phyloP scores from a whole-genome alignment of 2,797 vertebrate genomes.

The Poliocrania exsul region DNA sequence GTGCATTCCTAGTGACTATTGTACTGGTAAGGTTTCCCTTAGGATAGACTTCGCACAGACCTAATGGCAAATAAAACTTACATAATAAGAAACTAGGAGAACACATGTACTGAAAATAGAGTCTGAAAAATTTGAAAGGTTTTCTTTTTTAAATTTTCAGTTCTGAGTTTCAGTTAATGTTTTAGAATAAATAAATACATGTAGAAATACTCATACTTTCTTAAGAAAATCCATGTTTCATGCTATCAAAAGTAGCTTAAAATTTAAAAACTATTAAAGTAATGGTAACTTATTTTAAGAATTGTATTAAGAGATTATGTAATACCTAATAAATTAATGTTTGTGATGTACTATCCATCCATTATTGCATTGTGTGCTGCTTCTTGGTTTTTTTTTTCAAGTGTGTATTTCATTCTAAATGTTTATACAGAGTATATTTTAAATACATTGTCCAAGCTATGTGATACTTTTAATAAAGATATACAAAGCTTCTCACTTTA shows the following conservation, averaged over 20 bases:
- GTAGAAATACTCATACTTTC: neutral
- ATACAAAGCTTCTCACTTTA: neutral
- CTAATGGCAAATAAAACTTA: neutral
- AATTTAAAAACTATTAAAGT: neutral
- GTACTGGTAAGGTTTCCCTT: neutral
- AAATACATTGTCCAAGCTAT: neutral
- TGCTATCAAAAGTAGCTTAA: neutral
- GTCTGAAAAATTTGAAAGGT: neutral
- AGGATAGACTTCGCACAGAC: neutral
- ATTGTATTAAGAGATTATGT: neutral
- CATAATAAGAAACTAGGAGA: neutral
- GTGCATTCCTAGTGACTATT: neutral
- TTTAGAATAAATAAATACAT: neutral
- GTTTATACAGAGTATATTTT: neutral
- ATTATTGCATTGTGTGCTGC: neutral
- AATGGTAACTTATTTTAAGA: neutral
- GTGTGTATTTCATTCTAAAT: neutral
- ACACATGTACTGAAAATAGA: neutral
- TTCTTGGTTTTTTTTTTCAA: neutral
- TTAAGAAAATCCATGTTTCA: neutral
- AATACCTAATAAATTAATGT: neutral
- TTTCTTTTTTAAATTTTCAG: neutral
- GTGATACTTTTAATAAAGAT: neutral
- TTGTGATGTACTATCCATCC: neutral
- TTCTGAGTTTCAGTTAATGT: neutral